Percentiles rank a stretch among this genome's conserved stretches.
phyloP scores from a whole-genome alignment of 2,113 vertebrate species.

The Corythornis vintsioides region DNA sequence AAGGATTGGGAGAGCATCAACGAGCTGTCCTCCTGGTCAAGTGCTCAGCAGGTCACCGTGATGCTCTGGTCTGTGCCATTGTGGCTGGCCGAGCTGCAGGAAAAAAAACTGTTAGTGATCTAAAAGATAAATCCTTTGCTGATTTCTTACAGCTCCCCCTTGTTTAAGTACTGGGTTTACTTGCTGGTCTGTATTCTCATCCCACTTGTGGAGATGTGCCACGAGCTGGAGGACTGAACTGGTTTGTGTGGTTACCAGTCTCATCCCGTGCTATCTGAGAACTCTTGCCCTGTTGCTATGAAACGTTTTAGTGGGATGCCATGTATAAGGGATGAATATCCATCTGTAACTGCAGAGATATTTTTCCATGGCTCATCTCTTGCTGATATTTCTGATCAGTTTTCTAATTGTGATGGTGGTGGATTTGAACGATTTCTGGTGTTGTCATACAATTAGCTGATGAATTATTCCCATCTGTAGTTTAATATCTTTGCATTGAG shows the following conservation, averaged over 20 bases:
- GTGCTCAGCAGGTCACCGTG: fast-evolving
- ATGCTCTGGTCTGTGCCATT: background rate
- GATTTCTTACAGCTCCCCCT: background rate
- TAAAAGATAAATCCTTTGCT: background rate
- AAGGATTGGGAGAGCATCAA: fast-evolving
- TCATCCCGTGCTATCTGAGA: background rate
- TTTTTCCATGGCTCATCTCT: background rate
- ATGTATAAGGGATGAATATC: slow-evolving; percentile 1
- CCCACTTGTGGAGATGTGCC: background rate
- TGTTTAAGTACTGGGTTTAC: background rate
- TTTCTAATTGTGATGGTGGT: background rate
- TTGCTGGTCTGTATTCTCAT: background rate
- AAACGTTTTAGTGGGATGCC: background rate
- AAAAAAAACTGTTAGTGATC: background rate
- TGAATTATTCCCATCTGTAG: background rate
- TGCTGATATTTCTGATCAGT: background rate
- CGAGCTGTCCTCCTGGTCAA: fast-evolving
- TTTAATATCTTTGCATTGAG: background rate
- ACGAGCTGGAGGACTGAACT: background rate
- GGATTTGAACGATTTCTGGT: background rate
- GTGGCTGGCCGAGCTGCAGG: background rate
- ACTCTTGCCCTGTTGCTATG: slow-evolving; percentile 13
- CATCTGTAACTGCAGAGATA: background rate
- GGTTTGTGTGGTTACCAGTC: background rate
- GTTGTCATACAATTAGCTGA: background rate